Base-by-base conservation (phyloP, 2,113 vertebrate species). In the Lepisosteus osseus region DNA sequence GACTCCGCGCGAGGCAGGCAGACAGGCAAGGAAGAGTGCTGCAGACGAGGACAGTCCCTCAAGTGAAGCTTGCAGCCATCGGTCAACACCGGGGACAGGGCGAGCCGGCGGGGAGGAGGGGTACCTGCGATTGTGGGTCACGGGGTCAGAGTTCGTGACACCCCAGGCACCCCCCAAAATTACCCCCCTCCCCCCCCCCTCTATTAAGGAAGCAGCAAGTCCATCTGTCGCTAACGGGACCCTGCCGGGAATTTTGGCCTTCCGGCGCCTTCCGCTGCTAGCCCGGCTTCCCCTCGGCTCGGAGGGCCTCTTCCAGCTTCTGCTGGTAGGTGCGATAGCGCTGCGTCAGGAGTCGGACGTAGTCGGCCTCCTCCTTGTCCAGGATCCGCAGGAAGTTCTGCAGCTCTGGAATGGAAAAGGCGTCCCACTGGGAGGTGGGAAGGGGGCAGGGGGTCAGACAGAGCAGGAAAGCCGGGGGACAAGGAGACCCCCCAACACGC, bases 371-470 rank as follows among this genome's bases (percentile, higher is more conserved):
- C 72, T 99, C 97, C 80, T 95, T 98, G 71, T 97, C 93, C 77
- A 99, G 86, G 84, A 99, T 95, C 1, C 94, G 93, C 79, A 99
- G 79, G 87, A 99, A 99, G 86, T 99, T 99, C 3, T 94, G 88
- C 61, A 99, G 91, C 81, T 99, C 97, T 0, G 97, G 96, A 77
- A 98, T 89, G 72, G 89, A 94, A 76, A 99, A 99, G 29, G 96
- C 97, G 71, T 98, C 97, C 97, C 97, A 99, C 97, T 99, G 86
- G 0, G 29, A 1, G 3, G 41, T 14, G 70, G 14, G 9, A 45
- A 7, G 43, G 68, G 17, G 8, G 12, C 11, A 17, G 11, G 11
- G 14, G 7, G 54, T 42, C 17, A 62, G 1, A 67, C 13, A 54
- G 7, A 3, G 62, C 47, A 65, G 47, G 56, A 73, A 3, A 7